Evolutionary conservation across 2,888 invertebrate species (phyloP), one percentile per base, ranked within the genome.

Genomic region (Branchellion lobata): DNA sequence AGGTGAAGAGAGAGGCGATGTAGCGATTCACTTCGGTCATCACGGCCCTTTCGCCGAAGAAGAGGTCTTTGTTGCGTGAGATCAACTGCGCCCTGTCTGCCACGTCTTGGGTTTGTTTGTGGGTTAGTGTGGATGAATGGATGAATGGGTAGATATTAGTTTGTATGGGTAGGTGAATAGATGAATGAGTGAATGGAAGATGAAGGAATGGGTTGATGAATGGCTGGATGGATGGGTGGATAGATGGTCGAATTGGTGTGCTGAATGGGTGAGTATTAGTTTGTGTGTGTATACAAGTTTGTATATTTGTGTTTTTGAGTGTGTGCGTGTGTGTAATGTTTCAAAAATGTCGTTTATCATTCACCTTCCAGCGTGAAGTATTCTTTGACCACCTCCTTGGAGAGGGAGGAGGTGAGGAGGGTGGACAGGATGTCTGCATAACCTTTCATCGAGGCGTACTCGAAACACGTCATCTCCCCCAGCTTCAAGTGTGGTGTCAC

Each of bases 401-500:
- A 81, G 74, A 74, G 65, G 8, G 83, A 83, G 18, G 53, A 36
- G 14, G 80, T 78, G 14, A 83, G 71, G 8, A 83, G 80, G 8
- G 31, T 33, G 24, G 61, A 24, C 11, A 83, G 81, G 27, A 83
- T 80, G 14, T 82, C 81, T 0, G 36, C 21, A 78, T 81, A 80
- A 1, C 83, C 83, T 78, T 74, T 82, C 82, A 83, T 81, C 47
- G 82, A 82, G n/a, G 82, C 82, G 77, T 81, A 83, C 80, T 83
- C 83, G 8, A 83, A 53, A 73, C 83, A 83, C 24, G 80, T 80
- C 83, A 83, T 83, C 80, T 83, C 61, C 1, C 83, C 83, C 14
- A 83, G 80, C 76, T 81, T 81, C 68, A 83, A 51, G 29, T 77
- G 81, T 8, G 81, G 81, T 40, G 68, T 80, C 33, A 83, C 81